Conservation (phyloP, 2,888 invertebrate genomes). For the Agrotis segetum region DNA sequence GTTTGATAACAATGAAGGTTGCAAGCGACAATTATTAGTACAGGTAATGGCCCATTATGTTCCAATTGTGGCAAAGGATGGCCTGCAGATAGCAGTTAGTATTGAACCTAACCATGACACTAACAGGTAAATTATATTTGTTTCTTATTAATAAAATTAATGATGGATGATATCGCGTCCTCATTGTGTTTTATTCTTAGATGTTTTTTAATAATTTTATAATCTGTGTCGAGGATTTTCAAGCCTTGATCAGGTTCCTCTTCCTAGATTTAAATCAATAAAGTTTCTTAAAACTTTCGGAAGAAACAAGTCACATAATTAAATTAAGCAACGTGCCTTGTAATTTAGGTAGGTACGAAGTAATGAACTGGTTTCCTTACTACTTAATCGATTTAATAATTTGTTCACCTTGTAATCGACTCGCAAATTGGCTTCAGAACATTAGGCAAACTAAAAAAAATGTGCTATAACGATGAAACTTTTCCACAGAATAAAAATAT, state of each 20-base stretch:
- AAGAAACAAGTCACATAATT: not conserved
- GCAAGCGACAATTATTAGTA: not conserved
- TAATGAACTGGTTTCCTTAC: constrained; percentile 24
- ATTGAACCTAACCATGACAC: constrained; percentile 17
- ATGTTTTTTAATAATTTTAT: constrained; percentile 6
- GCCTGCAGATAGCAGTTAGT: not conserved
- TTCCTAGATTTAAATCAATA: not conserved
- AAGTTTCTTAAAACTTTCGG: not conserved
- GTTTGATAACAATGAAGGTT: constrained; percentile 11
- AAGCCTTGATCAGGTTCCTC: not conserved
- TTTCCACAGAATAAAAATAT: constrained; percentile 31
- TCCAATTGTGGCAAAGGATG: constrained; percentile 2
- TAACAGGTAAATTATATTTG: constrained; percentile 13
- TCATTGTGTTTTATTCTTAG: constrained; percentile 22
- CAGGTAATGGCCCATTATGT: constrained; percentile 1
- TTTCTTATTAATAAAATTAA: constrained; percentile 15
- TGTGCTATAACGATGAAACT: constrained; percentile 5
- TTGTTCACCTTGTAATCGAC: constrained; percentile 35
- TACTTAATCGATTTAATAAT: constrained; percentile 28
- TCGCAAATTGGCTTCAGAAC: constrained; percentile 7
- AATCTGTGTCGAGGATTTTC: constrained; percentile 23
- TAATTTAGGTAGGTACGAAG: not conserved
- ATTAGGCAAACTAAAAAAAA: constrained; percentile 15
- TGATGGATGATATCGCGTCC: constrained; percentile 14
- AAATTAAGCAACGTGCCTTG: no score